Conservation (phyloP, 2,888 invertebrate species). For the Heliconius charithonia region DNA sequence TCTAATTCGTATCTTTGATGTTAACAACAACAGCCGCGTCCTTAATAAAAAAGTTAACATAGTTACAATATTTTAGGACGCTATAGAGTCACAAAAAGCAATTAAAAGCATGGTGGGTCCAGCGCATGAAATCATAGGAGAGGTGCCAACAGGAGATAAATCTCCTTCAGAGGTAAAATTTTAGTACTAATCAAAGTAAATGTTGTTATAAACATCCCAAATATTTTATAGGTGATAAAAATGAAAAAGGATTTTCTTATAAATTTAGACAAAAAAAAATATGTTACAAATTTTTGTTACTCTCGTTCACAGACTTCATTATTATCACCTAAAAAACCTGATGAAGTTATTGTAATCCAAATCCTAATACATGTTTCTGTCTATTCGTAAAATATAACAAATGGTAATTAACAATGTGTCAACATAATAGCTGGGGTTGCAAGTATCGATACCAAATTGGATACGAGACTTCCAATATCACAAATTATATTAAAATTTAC, state of each 20-base stretch:
- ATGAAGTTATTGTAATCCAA: constrained; percentile 62
- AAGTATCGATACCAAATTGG: constrained; percentile 39
- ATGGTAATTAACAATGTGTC: constrained; percentile 64
- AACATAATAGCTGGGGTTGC: constrained; percentile 39
- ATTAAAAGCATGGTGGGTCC: constrained; percentile 93
- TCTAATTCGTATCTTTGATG: constrained; percentile 19
- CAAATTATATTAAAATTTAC: constrained; percentile 13
- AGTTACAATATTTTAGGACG: constrained; percentile 82
- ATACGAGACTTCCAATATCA: constrained; percentile 42
- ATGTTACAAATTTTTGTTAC: not conserved
- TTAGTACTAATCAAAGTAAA: constrained; percentile 48
- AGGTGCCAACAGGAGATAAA: constrained; percentile 68
- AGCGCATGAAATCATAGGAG: constrained; percentile 85
- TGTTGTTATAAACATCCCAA: constrained; percentile 50
- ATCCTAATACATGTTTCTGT: constrained; percentile 64
- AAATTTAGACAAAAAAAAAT: too few relatives aligned
- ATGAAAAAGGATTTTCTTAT: constrained; percentile 13
- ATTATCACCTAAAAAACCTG: constrained; percentile 53
- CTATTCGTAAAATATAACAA: constrained; percentile 51
- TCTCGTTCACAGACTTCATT: not conserved
- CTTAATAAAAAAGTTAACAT: constrained; percentile 32
- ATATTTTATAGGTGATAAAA: constrained; percentile 22
- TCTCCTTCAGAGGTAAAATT: constrained; percentile 78
- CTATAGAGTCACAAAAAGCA: constrained; percentile 94
- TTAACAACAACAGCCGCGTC: constrained; percentile 40